phyloP scores from a whole-genome alignment of 2,888 invertebrate species.

The Ormia ochracea region DNA sequence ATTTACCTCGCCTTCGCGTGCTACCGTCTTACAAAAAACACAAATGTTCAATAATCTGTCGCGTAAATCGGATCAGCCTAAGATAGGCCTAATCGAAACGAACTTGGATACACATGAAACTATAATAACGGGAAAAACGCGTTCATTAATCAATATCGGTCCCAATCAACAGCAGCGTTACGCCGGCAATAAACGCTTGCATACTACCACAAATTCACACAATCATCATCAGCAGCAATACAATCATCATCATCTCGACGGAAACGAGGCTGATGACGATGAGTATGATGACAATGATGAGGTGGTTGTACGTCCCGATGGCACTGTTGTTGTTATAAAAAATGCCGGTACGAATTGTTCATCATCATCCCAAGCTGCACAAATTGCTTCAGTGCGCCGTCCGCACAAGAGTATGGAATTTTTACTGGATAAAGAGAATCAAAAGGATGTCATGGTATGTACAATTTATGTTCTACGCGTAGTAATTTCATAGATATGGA shows the following conservation, averaged over 20 bases:
- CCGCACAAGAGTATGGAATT: conserved; percentile 97
- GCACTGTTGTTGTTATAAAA: conserved; percentile 63
- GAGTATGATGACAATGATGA: conserved; percentile 67
- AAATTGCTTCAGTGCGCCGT: conserved; percentile 76
- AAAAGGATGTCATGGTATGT: conserved; percentile 90
- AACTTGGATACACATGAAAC: conserved; percentile 89
- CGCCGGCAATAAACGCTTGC: conserved; percentile 67
- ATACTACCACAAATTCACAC: conserved; percentile 61
- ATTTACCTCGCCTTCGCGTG: conserved; percentile 68
- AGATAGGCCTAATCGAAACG: conserved; percentile 90
- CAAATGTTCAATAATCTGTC: conserved; percentile 71
- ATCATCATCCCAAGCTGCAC: conserved; percentile 59
- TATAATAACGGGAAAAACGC: conserved; percentile 81
- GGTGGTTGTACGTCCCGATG: conserved; percentile 75
- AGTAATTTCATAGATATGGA: not conserved
- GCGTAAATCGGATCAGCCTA: conserved; percentile 61
- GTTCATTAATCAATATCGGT: conserved; percentile 82
- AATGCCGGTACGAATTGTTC: conserved; percentile 65
- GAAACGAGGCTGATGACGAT: conserved; percentile 60
- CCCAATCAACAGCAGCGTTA: conserved; percentile 67
- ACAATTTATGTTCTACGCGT: not conserved
- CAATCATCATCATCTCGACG: conserved; percentile 63
- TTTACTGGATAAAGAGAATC: conserved; percentile 94
- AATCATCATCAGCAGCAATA: conserved; percentile 61
- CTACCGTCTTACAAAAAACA: conserved; percentile 69